A percentile compares a stretch with the other conserved stretches of the same genome.
These are phyloP conservation scores for Apantesis nais DNA, from an alignment of 2,888 invertebrate species.

Conservation along the genomic window DNA sequence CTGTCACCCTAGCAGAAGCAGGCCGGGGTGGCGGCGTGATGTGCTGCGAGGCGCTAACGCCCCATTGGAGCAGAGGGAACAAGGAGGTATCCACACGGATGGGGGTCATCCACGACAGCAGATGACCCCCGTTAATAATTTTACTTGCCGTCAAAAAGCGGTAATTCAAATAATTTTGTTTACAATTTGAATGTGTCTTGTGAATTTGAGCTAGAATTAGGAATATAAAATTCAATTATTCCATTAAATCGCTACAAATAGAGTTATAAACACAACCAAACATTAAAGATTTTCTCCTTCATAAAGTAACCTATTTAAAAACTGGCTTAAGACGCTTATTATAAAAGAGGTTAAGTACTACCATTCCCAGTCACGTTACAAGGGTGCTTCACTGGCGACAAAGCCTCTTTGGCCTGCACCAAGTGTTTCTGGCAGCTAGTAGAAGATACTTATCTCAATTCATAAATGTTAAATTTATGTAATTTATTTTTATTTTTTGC, in stretches of 20 bases:
- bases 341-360: conserved; percentile 60
- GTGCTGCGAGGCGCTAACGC: too few relatives aligned
- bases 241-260: not conserved
- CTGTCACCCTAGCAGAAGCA: too few relatives aligned
- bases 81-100: too few relatives aligned
- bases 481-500: not conserved
- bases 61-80: too few relatives aligned
- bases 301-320: conserved; percentile 55
- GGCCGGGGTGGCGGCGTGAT: too few relatives aligned
- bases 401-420: conserved; percentile 22
- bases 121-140: too few relatives aligned
- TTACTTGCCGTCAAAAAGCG: too few relatives aligned
- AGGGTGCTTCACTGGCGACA: conserved; percentile 43
- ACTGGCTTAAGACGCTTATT: conserved; percentile 55
- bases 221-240: not conserved
- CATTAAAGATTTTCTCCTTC: conserved; percentile 25
- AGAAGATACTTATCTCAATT: conserved; percentile 30
- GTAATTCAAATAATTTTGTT: too few relatives aligned
- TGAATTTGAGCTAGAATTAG: not conserved
- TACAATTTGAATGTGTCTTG: too few relatives aligned
- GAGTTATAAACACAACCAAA: conserved; percentile 1
- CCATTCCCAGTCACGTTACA: conserved; percentile 45
- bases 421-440: conserved; percentile 24
- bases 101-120: too few relatives aligned
- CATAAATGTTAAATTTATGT: conserved; percentile 12